Evolutionary conservation across 2,888 invertebrate genomes (phyloP), one percentile per base, ranked within the genome.

Genomic region (Nemapogon koenigi): DNA sequence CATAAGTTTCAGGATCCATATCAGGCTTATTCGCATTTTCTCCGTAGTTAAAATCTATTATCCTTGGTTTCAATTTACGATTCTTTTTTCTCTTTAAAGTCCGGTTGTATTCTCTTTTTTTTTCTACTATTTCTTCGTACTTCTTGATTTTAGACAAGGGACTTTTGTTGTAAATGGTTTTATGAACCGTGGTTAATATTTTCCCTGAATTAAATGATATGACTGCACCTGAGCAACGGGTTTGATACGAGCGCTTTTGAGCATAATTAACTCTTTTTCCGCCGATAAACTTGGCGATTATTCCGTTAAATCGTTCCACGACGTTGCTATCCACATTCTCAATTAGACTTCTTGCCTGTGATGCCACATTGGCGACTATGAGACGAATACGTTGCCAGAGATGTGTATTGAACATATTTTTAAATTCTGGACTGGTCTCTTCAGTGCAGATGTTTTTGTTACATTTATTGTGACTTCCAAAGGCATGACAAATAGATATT

Each of bases 251-350:
- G 29, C 39, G 38, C 36, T 28, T 41, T 22, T 16, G 28, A 11
- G 39, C 27, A 32, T 36, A 41, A 37, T 41, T 41, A 1, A 43
- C 19, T 25, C 39, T 31, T 28, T 39, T 35, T 3, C 35, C 35
- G n/a, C 39, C 39, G 2, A 39, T 16, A 11, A 30, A 16, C 11
- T 40, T 41, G 15, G 44, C 44, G 15, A 40, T 38, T 14, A 40
- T 37, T 25, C 40, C 39, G 16, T 44, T 42, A 18, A 40, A 42
- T 37, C 40, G 22, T 42, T 42, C 42, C 2, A 40, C 39, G 15
- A 40, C 26, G 18, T 44, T 44, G 32, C 41, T 44, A 22, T 42
- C 42, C 2, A 42, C 40, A 33, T 42, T 37, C 35, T 45, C 39
- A 37, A 45, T 41, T 15, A 43, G 30, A 38, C 41, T 45, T n/a